phyloP scores from a whole-genome alignment of 2,113 vertebrate species.

The Ursus arctos region DNA sequence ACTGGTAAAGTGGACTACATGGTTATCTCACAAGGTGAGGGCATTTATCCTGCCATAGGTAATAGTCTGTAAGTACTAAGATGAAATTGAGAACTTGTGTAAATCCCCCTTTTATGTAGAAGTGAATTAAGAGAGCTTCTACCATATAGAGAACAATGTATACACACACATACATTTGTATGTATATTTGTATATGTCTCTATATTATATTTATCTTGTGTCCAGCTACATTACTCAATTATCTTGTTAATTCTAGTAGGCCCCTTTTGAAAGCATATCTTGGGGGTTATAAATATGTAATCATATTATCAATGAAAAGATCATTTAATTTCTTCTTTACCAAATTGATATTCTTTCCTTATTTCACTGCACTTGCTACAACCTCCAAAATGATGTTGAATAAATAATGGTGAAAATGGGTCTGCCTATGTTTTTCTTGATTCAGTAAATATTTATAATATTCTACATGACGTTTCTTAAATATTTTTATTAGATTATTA shows the following conservation, averaged over 20 bases:
- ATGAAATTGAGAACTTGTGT: neutral
- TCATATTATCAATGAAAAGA: neutral
- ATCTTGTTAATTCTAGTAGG: neutral
- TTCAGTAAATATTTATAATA: neutral
- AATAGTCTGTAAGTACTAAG: neutral
- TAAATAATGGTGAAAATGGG: neutral
- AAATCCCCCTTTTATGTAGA: neutral
- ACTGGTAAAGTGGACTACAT: too few species aligned
- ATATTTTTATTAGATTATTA: slow-evolving; percentile 15
- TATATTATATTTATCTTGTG: neutral
- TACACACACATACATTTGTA: neutral
- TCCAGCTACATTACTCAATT: neutral
- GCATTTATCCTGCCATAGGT: neutral
- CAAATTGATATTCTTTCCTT: neutral
- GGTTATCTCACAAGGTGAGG: neutral
- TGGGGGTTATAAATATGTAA: neutral
- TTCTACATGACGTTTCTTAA: neutral
- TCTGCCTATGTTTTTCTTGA: neutral
- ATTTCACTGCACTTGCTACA: neutral
- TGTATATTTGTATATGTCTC: neutral
- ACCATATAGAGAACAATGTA: neutral
- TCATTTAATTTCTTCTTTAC: neutral
- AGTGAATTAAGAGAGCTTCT: neutral
- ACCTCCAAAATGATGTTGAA: neutral
- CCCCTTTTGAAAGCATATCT: neutral